These are phyloP conservation scores for Sarcophaga peregrina DNA, from an alignment of 1,140 invertebrate genomes.

Conservation along the genomic window DNA sequence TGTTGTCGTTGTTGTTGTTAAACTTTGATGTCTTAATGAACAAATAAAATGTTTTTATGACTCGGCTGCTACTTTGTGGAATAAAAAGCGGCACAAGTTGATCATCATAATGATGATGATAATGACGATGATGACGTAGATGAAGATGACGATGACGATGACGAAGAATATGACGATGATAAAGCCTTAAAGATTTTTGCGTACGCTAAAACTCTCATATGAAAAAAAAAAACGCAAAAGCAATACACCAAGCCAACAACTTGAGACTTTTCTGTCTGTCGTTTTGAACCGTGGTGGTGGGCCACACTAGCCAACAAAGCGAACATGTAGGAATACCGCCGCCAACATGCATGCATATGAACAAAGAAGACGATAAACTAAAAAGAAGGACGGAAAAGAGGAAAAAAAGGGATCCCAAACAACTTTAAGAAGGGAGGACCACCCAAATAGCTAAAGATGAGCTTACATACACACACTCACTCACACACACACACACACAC, in stretches of 20 bases:
- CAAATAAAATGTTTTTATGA: conserved; percentile 41
- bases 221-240: conserved; percentile 3
- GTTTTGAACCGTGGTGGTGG: background rate
- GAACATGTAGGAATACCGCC: background rate
- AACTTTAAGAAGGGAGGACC: conserved; percentile 31
- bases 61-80: conserved; percentile 28
- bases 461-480: background rate
- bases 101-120: no score
- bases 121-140: no score
- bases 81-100: background rate
- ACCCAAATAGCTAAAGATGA: conserved; percentile 30
- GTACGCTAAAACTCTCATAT: conserved; percentile 34
- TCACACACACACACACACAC: background rate
- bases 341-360: background rate
- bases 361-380: background rate
- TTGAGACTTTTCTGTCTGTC: background rate
- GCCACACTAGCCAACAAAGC: conserved; percentile 5
- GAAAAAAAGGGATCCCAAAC: background rate
- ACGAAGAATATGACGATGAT: background rate
- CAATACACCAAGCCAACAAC: background rate
- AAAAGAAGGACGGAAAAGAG: background rate
- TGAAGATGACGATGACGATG: background rate
- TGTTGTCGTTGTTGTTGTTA: conserved; percentile 16
- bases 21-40: conserved; percentile 42
- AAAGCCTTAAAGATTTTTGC: conserved; percentile 26